phyloP scores from a whole-genome alignment of 2,888 invertebrate genomes.

The Lamellibrachia columna region DNA sequence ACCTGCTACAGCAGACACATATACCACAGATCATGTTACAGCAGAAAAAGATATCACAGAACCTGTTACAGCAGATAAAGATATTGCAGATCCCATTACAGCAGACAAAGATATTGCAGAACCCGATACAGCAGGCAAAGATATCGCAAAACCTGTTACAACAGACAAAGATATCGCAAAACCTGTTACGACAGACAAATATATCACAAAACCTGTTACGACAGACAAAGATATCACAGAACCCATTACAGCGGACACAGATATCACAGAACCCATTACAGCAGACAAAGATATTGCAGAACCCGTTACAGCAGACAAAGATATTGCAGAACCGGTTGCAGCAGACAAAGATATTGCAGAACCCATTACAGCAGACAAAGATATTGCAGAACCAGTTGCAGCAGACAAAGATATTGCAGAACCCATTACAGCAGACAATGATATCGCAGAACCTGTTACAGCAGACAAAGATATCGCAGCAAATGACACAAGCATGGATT shows the following conservation, averaged over 20 bases:
- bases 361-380: too few relatives aligned
- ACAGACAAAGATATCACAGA: too few relatives aligned
- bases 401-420: too few relatives aligned
- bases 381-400: too few relatives aligned
- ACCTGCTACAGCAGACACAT: not conserved
- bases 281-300: not conserved
- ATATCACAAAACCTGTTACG: not conserved
- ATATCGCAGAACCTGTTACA: not conserved
- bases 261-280: not conserved
- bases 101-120: too few relatives aligned
- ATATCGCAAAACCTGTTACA: too few relatives aligned
- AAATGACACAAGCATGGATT: constrained; percentile 3
- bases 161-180: too few relatives aligned
- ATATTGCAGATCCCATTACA: not conserved
- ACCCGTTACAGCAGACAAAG: not conserved
- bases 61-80: not conserved
- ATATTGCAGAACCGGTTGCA: not conserved
- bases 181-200: not conserved
- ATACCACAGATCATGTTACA: not conserved
- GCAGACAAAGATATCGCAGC: not conserved
- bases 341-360: too few relatives aligned
- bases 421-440: not conserved
- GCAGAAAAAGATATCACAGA: not conserved
- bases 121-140: too few relatives aligned
- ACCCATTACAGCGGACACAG: too few relatives aligned